Conservation (phyloP, 2,888 invertebrate species). For the Caradrina kadenii region DNA sequence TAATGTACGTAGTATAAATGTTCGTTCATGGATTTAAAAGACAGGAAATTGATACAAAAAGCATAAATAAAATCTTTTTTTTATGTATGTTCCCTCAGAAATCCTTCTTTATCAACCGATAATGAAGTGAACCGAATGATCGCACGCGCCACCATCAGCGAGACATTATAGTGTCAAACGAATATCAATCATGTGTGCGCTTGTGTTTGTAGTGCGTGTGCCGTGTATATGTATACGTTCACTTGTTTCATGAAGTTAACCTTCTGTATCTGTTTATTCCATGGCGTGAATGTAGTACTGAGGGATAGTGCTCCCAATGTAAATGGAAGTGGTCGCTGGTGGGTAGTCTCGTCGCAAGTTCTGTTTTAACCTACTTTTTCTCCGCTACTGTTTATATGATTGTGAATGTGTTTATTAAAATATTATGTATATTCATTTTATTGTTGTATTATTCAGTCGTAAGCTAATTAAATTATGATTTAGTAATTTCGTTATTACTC, state of each 20-base stretch:
- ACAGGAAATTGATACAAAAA: too few relatives aligned
- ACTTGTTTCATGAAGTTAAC: background rate
- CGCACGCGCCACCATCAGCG: too few relatives aligned
- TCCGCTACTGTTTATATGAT: constrained; percentile 15
- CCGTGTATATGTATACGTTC: background rate
- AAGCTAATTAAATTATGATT: too few relatives aligned
- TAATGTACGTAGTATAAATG: too few relatives aligned
- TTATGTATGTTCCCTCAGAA: too few relatives aligned
- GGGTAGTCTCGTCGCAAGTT: constrained; percentile 50
- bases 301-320: constrained; percentile 52
- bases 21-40: too few relatives aligned
- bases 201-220: background rate
- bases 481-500: too few relatives aligned
- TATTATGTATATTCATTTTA: constrained; percentile 17
- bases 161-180: too few relatives aligned
- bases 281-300: constrained; percentile 28
- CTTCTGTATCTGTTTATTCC: constrained; percentile 7
- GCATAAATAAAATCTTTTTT: too few relatives aligned
- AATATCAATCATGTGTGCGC: background rate
- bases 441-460: background rate
- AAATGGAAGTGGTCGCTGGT: constrained; percentile 54
- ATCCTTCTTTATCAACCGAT: too few relatives aligned
- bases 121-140: too few relatives aligned
- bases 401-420: constrained; percentile 16
- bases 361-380: constrained; percentile 56